Evolutionary conservation across 37 sponge, comb jelly and placozoan genomes (phyloP).

Genomic region (Tethya wilhelma): DNA sequence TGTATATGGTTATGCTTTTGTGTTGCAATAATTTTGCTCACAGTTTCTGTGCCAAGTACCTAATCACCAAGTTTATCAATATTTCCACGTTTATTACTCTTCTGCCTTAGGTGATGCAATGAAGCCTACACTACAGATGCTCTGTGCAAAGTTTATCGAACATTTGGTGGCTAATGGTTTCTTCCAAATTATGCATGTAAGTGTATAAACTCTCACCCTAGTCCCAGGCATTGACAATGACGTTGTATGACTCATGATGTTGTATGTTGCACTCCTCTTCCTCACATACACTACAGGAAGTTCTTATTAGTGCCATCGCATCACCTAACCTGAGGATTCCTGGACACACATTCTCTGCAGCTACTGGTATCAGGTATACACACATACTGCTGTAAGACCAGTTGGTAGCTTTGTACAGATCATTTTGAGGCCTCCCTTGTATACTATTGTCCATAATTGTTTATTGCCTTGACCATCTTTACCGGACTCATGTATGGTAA

Average conservation of each 20-base stretch:
- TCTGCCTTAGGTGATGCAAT: slow-evolving; percentile 44
- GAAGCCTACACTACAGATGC: slow-evolving; percentile 53
- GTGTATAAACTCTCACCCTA: neutral
- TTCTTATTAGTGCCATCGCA: slow-evolving; percentile 3
- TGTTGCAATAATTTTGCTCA: neutral
- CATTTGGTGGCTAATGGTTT: slow-evolving; percentile 68
- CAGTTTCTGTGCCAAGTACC: neutral
- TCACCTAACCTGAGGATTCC: neutral
- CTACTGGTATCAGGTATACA: slow-evolving; percentile 6
- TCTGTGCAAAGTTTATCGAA: slow-evolving; percentile 34
- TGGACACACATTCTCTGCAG: neutral
- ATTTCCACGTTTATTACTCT: neutral
- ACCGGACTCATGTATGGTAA: too few relatives aligned
- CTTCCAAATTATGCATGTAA: slow-evolving; percentile 52
- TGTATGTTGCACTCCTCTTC: neutral
- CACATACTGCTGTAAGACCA: neutral
- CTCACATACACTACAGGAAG: neutral
- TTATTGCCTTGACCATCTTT: too few relatives aligned
- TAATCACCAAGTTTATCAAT: neutral
- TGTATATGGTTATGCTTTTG: neutral
- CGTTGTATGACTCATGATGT: neutral
- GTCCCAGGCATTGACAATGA: neutral
- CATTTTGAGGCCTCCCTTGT: too few relatives aligned
- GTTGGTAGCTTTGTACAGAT: too few relatives aligned
- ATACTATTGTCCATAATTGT: too few relatives aligned